Evolutionary conservation across 2,113 vertebrate genomes (phyloP).

Genomic region (Salvelinus fontinalis): DNA sequence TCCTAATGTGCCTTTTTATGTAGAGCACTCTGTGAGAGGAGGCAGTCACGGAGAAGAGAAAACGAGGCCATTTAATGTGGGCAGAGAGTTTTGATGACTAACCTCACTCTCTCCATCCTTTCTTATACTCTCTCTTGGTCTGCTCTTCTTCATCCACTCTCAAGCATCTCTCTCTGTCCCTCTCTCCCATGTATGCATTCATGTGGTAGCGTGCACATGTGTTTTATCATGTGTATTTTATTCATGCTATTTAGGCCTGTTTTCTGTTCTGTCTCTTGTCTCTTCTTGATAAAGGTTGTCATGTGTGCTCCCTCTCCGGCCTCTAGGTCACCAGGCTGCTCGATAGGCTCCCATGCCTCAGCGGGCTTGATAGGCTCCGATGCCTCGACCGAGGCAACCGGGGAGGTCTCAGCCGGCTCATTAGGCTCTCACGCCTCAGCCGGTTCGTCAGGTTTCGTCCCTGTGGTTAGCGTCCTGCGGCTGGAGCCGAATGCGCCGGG

Average conservation of each 20-base stretch:
- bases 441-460: too few species aligned
- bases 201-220: not conserved
- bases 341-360: too few species aligned
- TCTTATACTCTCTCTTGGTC: slow-evolving; percentile 28
- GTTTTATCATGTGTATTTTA: slow-evolving; percentile 6
- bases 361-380: too few species aligned
- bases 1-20: not conserved
- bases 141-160: slow-evolving; percentile 13
- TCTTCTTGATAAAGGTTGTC: not conserved
- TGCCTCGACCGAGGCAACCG: too few species aligned
- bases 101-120: slow-evolving; percentile 32
- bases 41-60: slow-evolving; percentile 19
- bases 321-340: too few species aligned
- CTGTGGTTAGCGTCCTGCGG: too few species aligned
- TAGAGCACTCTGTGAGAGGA: not conserved
- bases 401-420: too few species aligned
- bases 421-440: too few species aligned
- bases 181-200: not conserved
- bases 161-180: slow-evolving; percentile 4
- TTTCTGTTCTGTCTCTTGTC: slow-evolving; percentile 15
- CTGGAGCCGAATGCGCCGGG: too few species aligned
- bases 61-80: slow-evolving; percentile 30
- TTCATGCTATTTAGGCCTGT: slow-evolving; percentile 4
- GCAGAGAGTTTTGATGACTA: slow-evolving; percentile 41
- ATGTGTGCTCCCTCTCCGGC: too few species aligned